phyloP scores from a whole-genome alignment of 1,140 invertebrate genomes.

The Tetramorium parvispinum region DNA sequence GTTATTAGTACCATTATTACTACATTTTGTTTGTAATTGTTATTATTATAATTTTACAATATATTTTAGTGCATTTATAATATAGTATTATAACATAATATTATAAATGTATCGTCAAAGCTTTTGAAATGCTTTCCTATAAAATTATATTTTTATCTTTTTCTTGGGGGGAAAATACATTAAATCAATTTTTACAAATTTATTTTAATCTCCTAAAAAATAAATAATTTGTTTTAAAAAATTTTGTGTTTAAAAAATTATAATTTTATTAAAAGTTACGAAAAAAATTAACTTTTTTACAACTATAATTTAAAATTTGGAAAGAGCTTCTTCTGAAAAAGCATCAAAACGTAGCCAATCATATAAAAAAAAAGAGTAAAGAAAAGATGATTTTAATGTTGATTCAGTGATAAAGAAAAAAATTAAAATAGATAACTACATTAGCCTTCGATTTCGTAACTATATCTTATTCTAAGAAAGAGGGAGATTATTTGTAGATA shows the following conservation, averaged over 20 bases:
- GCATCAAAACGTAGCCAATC: background rate
- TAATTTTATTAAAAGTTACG: background rate
- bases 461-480: background rate
- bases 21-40: background rate
- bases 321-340: too few species aligned
- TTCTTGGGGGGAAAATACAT: background rate
- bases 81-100: background rate
- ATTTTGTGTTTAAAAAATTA: background rate
- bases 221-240: too few species aligned
- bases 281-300: too few species aligned
- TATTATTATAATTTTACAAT: background rate
- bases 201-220: background rate
- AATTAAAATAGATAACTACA: background rate
- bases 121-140: background rate
- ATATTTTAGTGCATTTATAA: constrained; percentile 1
- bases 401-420: background rate
- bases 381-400: background rate
- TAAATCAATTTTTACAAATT: background rate
- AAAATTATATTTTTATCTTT: background rate
- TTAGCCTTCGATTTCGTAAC: background rate
- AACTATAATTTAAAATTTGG: too few species aligned
- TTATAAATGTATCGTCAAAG: background rate
- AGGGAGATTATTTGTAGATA: background rate
- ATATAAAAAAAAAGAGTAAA: background rate
- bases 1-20: background rate